phyloP scores from a whole-genome alignment of 2,797 vertebrate genomes.

The Carapus acus region DNA sequence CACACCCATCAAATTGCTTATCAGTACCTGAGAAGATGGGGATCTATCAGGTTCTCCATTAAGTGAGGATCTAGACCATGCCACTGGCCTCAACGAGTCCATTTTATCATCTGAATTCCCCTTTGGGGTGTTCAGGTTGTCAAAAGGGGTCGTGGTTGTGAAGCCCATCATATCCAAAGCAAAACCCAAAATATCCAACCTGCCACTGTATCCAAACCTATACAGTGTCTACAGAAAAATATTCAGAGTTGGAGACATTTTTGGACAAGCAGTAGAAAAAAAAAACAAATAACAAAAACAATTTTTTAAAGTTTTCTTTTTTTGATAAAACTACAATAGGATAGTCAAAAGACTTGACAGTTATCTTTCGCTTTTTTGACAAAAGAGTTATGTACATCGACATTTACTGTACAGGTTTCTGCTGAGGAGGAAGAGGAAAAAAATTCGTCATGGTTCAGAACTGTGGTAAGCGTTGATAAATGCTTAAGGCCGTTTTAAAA shows the following conservation, averaged over 20 bases:
- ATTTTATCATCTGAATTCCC: constrained; percentile 31
- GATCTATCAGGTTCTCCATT: background rate
- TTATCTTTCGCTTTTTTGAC: constrained; percentile 64
- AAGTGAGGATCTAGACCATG: background rate
- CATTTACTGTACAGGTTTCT: constrained; percentile 72
- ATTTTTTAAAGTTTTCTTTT: constrained; percentile 64
- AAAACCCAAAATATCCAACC: constrained; percentile 50
- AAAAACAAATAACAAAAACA: constrained; percentile 39
- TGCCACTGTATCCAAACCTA: constrained; percentile 55
- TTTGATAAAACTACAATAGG: constrained; percentile 78
- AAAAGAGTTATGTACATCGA: constrained; percentile 73
- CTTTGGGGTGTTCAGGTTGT: constrained; percentile 25
- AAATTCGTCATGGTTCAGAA: constrained; percentile 33
- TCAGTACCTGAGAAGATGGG: constrained; percentile 41
- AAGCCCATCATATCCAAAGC: constrained; percentile 35
- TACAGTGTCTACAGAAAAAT: constrained; percentile 61
- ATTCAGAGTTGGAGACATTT: constrained; percentile 45
- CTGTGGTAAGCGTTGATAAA: constrained; percentile 47
- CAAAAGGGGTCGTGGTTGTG: constrained; percentile 37
- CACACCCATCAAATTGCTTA: constrained; percentile 11
- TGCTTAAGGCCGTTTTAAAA: constrained; percentile 57
- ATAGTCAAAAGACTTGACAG: constrained; percentile 72
- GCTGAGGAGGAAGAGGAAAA: constrained; percentile 32
- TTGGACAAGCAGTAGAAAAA: constrained; percentile 56
- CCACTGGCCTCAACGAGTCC: constrained; percentile 16